Evolutionary conservation across 2,888 invertebrate genomes (phyloP).

Genomic region (Branchipolynoe longqiensis): DNA sequence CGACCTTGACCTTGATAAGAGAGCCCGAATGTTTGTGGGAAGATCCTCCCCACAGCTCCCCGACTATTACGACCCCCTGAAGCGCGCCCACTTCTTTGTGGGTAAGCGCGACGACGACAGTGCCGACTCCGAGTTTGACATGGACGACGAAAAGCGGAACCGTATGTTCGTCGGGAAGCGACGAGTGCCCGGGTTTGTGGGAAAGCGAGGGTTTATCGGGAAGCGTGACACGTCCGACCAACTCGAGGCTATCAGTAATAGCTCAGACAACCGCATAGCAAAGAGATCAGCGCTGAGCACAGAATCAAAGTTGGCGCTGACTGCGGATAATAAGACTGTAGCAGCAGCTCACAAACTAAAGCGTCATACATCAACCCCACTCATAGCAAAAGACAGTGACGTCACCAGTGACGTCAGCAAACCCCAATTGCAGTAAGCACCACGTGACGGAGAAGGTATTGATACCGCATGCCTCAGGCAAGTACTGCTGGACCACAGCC

Average conservation of each 20-base stretch:
- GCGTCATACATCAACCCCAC: constrained; percentile 40
- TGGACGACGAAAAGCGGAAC: constrained; percentile 2
- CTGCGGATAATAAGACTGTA: not conserved
- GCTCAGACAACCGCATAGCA: not conserved
- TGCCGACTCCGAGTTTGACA: constrained; percentile 20
- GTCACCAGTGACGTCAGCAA: constrained; percentile 11
- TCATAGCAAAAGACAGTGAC: constrained; percentile 49
- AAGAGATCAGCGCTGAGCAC: constrained; percentile 29
- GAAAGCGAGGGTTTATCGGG: constrained; percentile 57
- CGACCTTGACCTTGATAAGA: constrained; percentile 49
- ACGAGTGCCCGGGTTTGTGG: constrained; percentile 47
- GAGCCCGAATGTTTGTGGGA: constrained; percentile 62
- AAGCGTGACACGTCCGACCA: constrained; percentile 49
- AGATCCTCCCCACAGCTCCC: constrained; percentile 7
- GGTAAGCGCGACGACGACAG: constrained; percentile 47
- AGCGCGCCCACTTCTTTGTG: constrained; percentile 49
- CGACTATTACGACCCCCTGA: constrained; percentile 33
- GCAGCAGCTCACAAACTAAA: constrained; percentile 31
- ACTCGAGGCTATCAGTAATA: not conserved
- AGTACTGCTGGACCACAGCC: not conserved
- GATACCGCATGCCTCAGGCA: not conserved
- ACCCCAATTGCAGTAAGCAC: constrained; percentile 12
- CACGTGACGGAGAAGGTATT: constrained; percentile 11
- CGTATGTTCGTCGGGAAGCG: constrained; percentile 57
- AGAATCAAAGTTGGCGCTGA: constrained; percentile 18